These are phyloP conservation scores for Heteractis magnifica DNA, from an alignment of 92 coral and sea anemone species.

Conservation along the genomic window DNA sequence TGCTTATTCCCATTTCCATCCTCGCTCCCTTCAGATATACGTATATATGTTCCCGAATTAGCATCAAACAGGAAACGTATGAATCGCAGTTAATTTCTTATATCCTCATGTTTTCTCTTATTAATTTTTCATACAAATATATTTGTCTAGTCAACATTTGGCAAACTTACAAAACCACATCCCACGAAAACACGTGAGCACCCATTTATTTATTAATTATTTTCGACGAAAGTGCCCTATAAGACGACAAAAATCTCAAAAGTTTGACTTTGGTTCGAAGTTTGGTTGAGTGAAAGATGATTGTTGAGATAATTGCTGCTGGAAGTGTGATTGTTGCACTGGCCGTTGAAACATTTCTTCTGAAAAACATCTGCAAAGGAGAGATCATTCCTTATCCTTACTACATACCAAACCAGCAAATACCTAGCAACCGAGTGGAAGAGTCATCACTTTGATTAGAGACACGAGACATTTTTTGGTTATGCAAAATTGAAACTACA, in stretches of 20 bases:
- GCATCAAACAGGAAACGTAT: no score
- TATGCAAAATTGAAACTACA: no score
- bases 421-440: neutral
- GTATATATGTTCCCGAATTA: no score
- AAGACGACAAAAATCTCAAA: neutral
- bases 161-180: constrained; percentile 16
- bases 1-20: neutral
- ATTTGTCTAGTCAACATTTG: constrained; percentile 11
- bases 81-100: no score
- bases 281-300: constrained; percentile 7
- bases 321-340: constrained; percentile 43
- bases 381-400: constrained; percentile 46
- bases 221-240: neutral
- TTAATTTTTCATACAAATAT: neutral
- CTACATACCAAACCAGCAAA: constrained; percentile 12
- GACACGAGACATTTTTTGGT: neutral
- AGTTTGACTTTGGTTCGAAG: neutral
- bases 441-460: neutral
- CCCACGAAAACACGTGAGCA: neutral
- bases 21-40: neutral
- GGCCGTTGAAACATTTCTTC: constrained; percentile 42
- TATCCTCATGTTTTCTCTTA: no score
- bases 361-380: constrained; percentile 52
- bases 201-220: constrained; percentile 2
- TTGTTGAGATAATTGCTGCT: constrained; percentile 52